A percentile compares a stretch with the other conserved stretches of the same genome.
These are phyloP conservation scores for Tachina lurida DNA, from an alignment of 2,888 invertebrate species.

Conservation along the genomic window DNA sequence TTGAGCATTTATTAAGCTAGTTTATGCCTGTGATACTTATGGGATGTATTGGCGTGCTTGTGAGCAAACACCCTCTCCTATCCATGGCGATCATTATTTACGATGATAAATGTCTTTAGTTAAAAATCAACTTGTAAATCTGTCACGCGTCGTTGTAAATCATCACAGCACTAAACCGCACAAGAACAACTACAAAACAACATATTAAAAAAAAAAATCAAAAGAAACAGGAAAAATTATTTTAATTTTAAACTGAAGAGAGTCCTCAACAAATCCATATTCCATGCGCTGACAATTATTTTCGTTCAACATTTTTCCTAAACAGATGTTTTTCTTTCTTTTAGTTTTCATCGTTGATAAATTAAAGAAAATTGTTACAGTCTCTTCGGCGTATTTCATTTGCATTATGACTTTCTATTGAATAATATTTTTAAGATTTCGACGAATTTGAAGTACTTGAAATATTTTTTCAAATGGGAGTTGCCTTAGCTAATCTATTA, in stretches of 20 bases:
- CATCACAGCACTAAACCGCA: constrained; percentile 78
- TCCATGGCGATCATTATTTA: constrained; percentile 57
- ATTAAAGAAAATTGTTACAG: background rate
- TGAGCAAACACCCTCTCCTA: constrained; percentile 13
- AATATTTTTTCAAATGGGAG: constrained; percentile 44
- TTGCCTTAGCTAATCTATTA: constrained; percentile 59
- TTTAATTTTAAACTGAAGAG: constrained; percentile 43
- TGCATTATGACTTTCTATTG: constrained; percentile 21
- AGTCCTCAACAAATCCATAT: constrained; percentile 42
- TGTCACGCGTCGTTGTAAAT: constrained; percentile 81
- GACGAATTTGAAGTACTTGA: constrained; percentile 45
- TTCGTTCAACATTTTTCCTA: constrained; percentile 32
- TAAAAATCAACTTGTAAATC: constrained; percentile 80
- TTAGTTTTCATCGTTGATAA: constrained; percentile 13
- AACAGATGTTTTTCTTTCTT: constrained; percentile 58
- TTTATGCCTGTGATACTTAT: constrained; percentile 54
- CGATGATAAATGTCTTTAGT: constrained; percentile 79
- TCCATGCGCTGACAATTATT: constrained; percentile 35
- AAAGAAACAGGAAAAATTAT: background rate
- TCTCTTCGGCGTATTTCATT: background rate
- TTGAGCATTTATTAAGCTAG: constrained; percentile 55
- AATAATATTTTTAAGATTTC: constrained; percentile 34
- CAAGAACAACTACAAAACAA: constrained; percentile 72
- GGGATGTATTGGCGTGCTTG: constrained; percentile 39
- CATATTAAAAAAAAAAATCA: background rate